These are phyloP conservation scores for Pangasius larnaudii DNA, from an alignment of 2,797 vertebrate genomes.

Conservation along the genomic window DNA sequence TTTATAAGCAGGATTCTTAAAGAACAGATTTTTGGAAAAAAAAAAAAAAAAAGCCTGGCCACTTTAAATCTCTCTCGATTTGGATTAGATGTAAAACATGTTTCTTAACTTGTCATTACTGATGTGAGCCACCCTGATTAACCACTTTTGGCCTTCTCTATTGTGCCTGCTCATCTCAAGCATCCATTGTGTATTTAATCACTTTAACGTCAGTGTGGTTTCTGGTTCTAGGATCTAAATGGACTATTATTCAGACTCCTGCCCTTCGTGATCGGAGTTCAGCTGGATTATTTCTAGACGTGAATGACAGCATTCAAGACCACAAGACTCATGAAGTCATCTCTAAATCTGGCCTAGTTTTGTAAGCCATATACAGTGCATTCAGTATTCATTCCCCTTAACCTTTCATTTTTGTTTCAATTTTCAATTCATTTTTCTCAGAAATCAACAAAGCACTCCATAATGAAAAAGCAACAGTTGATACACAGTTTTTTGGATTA, in stretches of 20 bases:
- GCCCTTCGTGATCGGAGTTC: neutral
- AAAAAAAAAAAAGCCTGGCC: no score
- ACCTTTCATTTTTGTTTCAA: neutral
- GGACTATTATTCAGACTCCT: neutral
- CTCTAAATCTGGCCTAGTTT: slow-evolving; percentile 6
- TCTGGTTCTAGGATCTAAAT: neutral
- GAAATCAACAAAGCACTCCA: neutral
- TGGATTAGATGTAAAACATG: neutral
- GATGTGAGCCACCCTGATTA: neutral
- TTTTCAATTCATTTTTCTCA: slow-evolving; percentile 10
- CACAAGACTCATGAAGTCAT: slow-evolving; percentile 1
- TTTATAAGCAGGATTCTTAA: neutral
- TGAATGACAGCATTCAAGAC: slow-evolving; percentile 10
- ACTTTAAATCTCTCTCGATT: neutral
- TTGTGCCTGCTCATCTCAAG: neutral
- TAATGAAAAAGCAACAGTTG: neutral
- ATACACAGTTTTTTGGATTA: neutral
- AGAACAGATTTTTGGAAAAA: neutral
- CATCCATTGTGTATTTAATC: neutral
- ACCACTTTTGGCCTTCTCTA: slow-evolving; percentile 10
- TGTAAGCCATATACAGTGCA: neutral
- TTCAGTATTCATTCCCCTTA: neutral
- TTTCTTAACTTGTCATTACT: neutral
- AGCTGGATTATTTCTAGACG: neutral
- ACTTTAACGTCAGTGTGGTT: neutral